Conservation (phyloP, 2,888 invertebrate genomes). For the Scaptomyza reducta region DNA sequence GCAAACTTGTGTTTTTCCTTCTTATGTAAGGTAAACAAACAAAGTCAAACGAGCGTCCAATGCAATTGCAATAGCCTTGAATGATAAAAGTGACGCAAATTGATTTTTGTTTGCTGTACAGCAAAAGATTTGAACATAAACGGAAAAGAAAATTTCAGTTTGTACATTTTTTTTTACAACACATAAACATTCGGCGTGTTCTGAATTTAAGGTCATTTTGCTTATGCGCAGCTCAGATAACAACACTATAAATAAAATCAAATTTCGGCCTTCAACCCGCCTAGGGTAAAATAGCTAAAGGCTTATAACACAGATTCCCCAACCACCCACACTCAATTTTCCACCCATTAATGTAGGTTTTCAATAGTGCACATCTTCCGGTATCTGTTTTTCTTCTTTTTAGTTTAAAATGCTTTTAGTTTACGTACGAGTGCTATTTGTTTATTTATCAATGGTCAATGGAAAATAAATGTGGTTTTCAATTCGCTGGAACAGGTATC, state of each 20-base stretch:
- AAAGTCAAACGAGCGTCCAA: conserved; percentile 57
- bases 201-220: conserved; percentile 16
- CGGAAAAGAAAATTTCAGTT: not conserved
- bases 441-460: conserved; percentile 54
- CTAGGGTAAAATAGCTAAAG: not conserved
- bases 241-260: conserved; percentile 22
- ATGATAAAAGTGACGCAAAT: conserved; percentile 20
- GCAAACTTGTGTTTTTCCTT: conserved; percentile 20
- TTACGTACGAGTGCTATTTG: conserved; percentile 17
- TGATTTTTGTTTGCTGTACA: conserved; percentile 9
- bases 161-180: not conserved
- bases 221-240: conserved; percentile 29
- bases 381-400: conserved; percentile 24
- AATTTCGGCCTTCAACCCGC: conserved; percentile 14
- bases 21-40: conserved; percentile 65
- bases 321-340: conserved; percentile 17
- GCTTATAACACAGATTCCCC: conserved; percentile 1
- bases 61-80: conserved; percentile 60
- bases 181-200: not conserved
- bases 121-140: conserved; percentile 9
- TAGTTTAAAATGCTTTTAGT: conserved; percentile 11
- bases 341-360: not conserved
- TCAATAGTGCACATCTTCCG: conserved; percentile 24
- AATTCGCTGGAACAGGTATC: conserved; percentile 31
- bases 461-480: conserved; percentile 22